phyloP scores from a whole-genome alignment of 2,113 vertebrate genomes.

The Salvelinus sp. region DNA sequence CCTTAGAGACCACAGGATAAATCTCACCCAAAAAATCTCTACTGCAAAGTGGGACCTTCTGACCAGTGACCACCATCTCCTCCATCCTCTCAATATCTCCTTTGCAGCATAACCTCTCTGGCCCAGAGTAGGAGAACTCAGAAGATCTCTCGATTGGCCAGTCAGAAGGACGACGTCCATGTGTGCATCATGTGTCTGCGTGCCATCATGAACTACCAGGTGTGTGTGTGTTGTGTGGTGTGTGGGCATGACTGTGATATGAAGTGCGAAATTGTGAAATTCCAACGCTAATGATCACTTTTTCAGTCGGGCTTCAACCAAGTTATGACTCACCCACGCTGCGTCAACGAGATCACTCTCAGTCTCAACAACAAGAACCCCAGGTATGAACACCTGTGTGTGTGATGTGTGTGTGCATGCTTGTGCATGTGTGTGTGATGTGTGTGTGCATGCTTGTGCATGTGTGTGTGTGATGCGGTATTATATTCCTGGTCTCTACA shows the following conservation, averaged over 20 bases:
- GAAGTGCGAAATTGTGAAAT: not conserved
- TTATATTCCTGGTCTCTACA: slow-evolving; percentile 48
- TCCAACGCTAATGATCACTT: not conserved
- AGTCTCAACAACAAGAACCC: slow-evolving; percentile 93
- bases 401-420: no score
- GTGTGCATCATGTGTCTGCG: slow-evolving; percentile 97
- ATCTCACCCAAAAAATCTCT: no score
- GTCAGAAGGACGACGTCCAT: slow-evolving; percentile 91
- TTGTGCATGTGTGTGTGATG: not conserved
- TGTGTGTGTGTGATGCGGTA: not conserved
- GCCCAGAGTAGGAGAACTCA: slow-evolving; percentile 79
- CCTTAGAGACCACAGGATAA: not conserved
- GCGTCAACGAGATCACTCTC: slow-evolving; percentile 94
- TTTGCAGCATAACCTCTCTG: slow-evolving; percentile 63
- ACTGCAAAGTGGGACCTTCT: not conserved
- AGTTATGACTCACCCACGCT: slow-evolving; percentile 93
- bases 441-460: not conserved
- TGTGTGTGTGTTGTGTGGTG: slow-evolving; percentile 39
- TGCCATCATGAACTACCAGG: slow-evolving; percentile 99
- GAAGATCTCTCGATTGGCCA: slow-evolving; percentile 76
- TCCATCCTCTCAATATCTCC: not conserved
- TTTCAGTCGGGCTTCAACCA: slow-evolving; percentile 91
- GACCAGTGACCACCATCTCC: not conserved
- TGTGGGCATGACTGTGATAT: not conserved
- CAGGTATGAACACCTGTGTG: slow-evolving; percentile 75